Base-by-base conservation (phyloP, 2,113 vertebrate genomes). In the Paracanthobrama guichenoti region DNA sequence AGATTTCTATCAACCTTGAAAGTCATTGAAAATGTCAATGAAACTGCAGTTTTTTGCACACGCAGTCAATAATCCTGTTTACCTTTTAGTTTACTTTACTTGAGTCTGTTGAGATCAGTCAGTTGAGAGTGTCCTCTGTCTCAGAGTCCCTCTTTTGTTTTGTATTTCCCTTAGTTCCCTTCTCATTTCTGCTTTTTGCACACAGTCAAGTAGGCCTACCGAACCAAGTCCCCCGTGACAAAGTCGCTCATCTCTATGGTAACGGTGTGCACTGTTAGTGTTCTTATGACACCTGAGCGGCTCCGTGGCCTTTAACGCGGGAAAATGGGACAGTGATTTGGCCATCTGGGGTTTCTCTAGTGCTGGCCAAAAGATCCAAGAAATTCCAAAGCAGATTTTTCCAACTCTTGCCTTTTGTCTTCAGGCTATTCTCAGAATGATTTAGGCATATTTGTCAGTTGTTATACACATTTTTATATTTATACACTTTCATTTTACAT, bases 251-350 rank as follows among this genome's bases (percentile, higher is more conserved):
- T 83, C 74, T 78, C 81, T 76, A 35, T 83, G 75, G 85, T 62
- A 86, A 72, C 59, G 7, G 48, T 35, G 12, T 16, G 18, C 64
- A 35, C 48, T 66, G 46, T 26, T 48, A 66, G 44, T 77, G 59
- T 66, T 46, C 22, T 12, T 72, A 11, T 46, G 67, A 66, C 83
- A 85, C 73, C 83, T 79, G 83, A 81, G 66, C 42, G 20, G 78
- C 53, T 85, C 53, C 20, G 12, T 69, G 59, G 76, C 22, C 53
- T 62, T 86, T 73, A 62, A 53, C 50, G 11, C 3, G 12, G 28
- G 12, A 66, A 66, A 84, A 66, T 26, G 44, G 44, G 46, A 35
- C 72, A n/a, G 64, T 18, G 31, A 62, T 64, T 66, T 48, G 48
- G 12, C 8, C 6, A n/a, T 79, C 76, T 79, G 53, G 57, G 57